These are phyloP conservation scores for Hestina assimilis DNA, from an alignment of 1,140 invertebrate species.

Conservation along the genomic window DNA sequence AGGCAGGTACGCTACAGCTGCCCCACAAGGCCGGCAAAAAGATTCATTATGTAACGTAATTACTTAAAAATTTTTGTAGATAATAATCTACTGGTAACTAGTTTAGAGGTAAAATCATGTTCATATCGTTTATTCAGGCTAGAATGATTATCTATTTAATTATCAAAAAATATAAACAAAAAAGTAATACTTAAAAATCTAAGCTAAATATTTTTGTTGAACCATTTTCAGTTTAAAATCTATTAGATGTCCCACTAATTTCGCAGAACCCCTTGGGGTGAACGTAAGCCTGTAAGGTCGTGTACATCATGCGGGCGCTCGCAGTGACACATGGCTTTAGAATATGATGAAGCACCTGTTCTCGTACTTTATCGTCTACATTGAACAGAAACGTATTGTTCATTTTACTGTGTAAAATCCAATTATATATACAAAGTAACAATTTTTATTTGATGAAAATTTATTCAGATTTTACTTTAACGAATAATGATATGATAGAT, in stretches of 20 bases:
- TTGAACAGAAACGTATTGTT: constrained; percentile 53
- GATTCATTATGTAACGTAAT: no score
- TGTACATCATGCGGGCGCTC: constrained; percentile 60
- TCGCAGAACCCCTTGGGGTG: constrained; percentile 35
- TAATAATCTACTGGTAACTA: no score
- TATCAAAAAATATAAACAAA: background rate
- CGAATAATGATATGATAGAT: no score
- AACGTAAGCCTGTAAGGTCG: constrained; percentile 58
- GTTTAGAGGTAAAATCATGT: no score
- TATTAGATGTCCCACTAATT: constrained; percentile 55
- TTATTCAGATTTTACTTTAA: background rate
- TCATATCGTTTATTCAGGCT: no score
- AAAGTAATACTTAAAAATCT: background rate
- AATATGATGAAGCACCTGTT: constrained; percentile 69
- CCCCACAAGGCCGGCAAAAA: no score
- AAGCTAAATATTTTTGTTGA: constrained; percentile 7
- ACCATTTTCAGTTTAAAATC: constrained; percentile 32
- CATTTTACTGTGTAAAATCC: constrained; percentile 16
- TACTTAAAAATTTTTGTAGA: no score
- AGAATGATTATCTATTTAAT: background rate
- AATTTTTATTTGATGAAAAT: background rate
- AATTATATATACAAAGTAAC: background rate
- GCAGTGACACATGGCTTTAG: constrained; percentile 65
- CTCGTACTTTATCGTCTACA: constrained; percentile 65
- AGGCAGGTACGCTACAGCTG: no score